phyloP scores from a whole-genome alignment of 2,888 invertebrate genomes.

The Pyrochroa serraticornis region DNA sequence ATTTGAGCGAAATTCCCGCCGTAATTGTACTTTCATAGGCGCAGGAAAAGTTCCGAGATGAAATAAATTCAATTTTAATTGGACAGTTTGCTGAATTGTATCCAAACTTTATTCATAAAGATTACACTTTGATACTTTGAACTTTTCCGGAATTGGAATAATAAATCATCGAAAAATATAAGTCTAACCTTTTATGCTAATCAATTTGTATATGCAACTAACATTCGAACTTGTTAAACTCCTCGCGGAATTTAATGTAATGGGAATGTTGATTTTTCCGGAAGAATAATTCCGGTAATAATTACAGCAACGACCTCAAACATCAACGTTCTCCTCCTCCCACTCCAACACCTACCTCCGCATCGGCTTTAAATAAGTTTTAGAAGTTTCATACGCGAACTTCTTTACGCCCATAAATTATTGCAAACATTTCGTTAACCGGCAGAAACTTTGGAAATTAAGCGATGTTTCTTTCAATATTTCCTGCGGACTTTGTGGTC shows the following conservation, averaged over 20 bases:
- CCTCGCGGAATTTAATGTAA: conserved; percentile 2
- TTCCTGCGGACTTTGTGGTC: conserved; percentile 3
- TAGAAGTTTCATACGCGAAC: conserved; percentile 19
- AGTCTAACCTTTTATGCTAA: conserved; percentile 22
- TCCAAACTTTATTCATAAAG: conserved; percentile 38
- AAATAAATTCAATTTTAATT: conserved; percentile 38
- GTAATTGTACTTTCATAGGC: conserved; percentile 30
- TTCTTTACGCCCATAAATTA: conserved; percentile 21
- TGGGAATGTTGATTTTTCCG: conserved; percentile 31
- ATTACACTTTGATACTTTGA: conserved; percentile 33
- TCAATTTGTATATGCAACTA: conserved; percentile 7
- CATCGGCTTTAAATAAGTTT: conserved; percentile 23
- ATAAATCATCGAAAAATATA: conserved; percentile 29
- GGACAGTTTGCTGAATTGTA: conserved; percentile 34
- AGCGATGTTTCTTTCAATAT: conserved; percentile 27
- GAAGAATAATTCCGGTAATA: conserved; percentile 20
- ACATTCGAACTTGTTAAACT: too few relatives aligned
- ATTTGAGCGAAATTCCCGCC: conserved; percentile 20
- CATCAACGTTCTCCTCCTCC: conserved; percentile 1
- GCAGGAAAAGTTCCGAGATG: conserved; percentile 26
- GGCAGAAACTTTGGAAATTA: conserved; percentile 19
- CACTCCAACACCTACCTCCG: conserved; percentile 21
- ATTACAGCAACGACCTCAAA: conserved; percentile 12
- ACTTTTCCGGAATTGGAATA: conserved; percentile 24
- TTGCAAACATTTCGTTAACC: conserved; percentile 18